Base-by-base conservation (phyloP, 1,140 invertebrate species). In the Zaprionus ornatus region DNA sequence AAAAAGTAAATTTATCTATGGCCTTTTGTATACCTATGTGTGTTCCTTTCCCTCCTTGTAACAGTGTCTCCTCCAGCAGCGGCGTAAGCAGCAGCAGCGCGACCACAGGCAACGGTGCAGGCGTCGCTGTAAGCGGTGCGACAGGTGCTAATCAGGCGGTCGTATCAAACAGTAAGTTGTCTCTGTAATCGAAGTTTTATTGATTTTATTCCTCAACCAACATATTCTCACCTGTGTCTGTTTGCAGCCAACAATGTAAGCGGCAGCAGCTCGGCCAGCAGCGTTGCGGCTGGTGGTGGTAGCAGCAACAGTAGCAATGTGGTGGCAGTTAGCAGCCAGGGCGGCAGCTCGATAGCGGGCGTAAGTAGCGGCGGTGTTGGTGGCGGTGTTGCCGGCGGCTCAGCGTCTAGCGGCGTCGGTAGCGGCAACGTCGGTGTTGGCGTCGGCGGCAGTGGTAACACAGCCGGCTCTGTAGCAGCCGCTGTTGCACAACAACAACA, bases 31-130 rank as follows among this genome's bases (percentile, higher is more conserved):
- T 50, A 50, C 12, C 23, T 21, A 50, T 50, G 10, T 5, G 19
- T 12, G 21, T 13, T 50, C 15, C 15, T 12, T 3, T 4, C 10
- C 10, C 19, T 50, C 19, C 3, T 50, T 21, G 10, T 40, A 19
- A 32, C 60, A 92, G 90, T 91, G 91, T 92, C 42, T 88, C 91
- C 50, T 88, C 90, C 23, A 94, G 94, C 71, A 94, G 93, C 59
- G 93, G 93, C 37, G 95, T 94, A 32, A 94, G 94, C 67, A 94
- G 91, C 77, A 94, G 75, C 75, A 91, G 86, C 52, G 90, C 81
- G 3, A 82, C 84, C 80, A 84, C 91, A 62, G 93, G 93, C 52
- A 91, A 91, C 56, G 84, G 85, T 74, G 73, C 90, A 27, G 69
- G 77, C n/a, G 85, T 79, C 40, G 40, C 60, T 4, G 85, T 76